A percentile compares a stretch with the other conserved stretches of the same genome.
These are phyloP conservation scores for Naso thynnoides DNA, from an alignment of 2,797 vertebrate genomes.

Conservation along the genomic window DNA sequence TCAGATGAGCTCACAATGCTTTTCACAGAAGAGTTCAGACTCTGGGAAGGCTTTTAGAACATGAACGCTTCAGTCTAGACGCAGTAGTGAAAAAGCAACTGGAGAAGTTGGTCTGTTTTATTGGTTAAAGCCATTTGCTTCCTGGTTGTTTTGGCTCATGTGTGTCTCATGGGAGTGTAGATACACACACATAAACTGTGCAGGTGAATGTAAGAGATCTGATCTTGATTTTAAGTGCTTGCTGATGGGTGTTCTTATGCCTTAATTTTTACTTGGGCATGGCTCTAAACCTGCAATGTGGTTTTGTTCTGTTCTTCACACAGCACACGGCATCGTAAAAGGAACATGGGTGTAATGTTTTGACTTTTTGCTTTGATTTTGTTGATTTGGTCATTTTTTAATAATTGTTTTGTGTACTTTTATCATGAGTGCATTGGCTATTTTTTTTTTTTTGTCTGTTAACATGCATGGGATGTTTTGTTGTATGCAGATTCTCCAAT, in stretches of 20 bases:
- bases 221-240: background rate
- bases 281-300: no score
- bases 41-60: slow-evolving; percentile 47
- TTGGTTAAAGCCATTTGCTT: slow-evolving; percentile 60
- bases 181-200: slow-evolving; percentile 25
- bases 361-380: no score
- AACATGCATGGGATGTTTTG: no score
- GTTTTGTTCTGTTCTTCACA: no score
- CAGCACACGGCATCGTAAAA: no score
- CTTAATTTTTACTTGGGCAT: background rate
- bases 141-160: slow-evolving; percentile 50
- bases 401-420: no score
- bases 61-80: slow-evolving; percentile 65
- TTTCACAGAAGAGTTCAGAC: slow-evolving; percentile 50
- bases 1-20: slow-evolving; percentile 9
- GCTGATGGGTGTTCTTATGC: background rate
- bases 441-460: no score
- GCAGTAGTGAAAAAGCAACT: slow-evolving; percentile 49
- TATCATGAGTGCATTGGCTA: no score
- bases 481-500: no score
- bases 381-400: no score
- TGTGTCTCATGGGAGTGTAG: slow-evolving; percentile 28
- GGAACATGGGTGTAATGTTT: no score
- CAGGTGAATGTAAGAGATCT: slow-evolving; percentile 13
- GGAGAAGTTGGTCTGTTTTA: slow-evolving; percentile 56